Base-by-base conservation (phyloP, 2,888 invertebrate species). In the Aproaerema taeniolella region DNA sequence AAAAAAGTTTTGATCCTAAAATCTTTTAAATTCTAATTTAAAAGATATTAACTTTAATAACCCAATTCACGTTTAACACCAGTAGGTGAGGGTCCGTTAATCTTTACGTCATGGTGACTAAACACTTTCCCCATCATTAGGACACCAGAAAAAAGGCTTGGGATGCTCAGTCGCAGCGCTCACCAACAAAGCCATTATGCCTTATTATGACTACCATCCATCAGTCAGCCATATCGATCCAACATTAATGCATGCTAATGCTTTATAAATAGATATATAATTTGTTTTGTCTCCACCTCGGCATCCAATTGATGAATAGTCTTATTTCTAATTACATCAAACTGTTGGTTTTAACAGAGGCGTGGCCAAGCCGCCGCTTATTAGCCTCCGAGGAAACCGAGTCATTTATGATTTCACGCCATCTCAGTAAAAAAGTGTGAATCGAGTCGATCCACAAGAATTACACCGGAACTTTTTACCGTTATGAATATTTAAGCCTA, bases 211-310 rank as follows among this genome's bases (percentile, higher is more conserved):
- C 68, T 68, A 73, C 68, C 79, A 86, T 86, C 79, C 79, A 86
- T 86, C 86, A 85, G 80, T 58, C 64, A 69, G 67, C 69, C 77
- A 79, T 82, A 83, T 85, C 79, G 83, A 85, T 80, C 79, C 65
- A 69, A 75, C 78, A 80, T 85, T 82, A 86, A 82, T 76, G 78
- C 76, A 81, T 81, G 73, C 75, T 83, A 83, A 86, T 82, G 86
- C 73, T 79, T 83, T 77, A 83, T 83, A 83, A 85, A 85, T 82
- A 85, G 82, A 76, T 82, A 80, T 76, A 79, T 85, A 85, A 86
- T 85, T 83, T 80, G 81, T 83, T 78, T 78, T 83, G 83, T 85
- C 82, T 86, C 78, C 77, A 79, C 79, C 80, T 82, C 62, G 68
- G 67, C 45, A 66, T 65, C 65, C 67, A 70, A 80, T 80, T 85